Evolutionary conservation across 2,888 invertebrate genomes (phyloP).

Genomic region (Drosophila suboccidentalis): DNA sequence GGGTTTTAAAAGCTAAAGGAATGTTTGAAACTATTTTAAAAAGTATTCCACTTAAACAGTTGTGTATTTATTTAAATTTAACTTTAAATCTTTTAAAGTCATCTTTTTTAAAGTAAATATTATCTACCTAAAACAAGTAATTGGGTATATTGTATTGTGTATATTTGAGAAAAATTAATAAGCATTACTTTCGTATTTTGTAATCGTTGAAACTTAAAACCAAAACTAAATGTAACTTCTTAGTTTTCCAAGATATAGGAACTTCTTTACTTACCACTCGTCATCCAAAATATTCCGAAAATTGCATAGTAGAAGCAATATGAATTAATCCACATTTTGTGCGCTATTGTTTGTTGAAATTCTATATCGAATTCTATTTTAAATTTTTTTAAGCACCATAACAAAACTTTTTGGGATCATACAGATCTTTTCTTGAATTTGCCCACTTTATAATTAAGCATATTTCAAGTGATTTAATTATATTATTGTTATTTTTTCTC

Average conservation of each 20-base stretch:
- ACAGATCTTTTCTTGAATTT: slow-evolving; percentile 34
- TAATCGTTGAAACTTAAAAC: too few relatives aligned
- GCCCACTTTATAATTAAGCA: slow-evolving; percentile 32
- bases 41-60: not conserved
- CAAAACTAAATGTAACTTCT: too few relatives aligned
- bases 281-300: slow-evolving; percentile 42
- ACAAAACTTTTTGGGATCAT: slow-evolving; percentile 15
- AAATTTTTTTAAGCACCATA: slow-evolving; percentile 45
- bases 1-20: not conserved
- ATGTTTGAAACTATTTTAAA: not conserved
- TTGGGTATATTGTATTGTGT: too few relatives aligned
- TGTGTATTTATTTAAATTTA: not conserved
- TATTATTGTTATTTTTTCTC: not conserved
- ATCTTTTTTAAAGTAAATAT: not conserved
- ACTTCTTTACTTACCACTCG: slow-evolving; percentile 53
- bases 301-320: slow-evolving; percentile 50
- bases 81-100: not conserved
- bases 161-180: too few relatives aligned
- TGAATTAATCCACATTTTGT: slow-evolving; percentile 68
- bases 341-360: not conserved
- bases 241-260: not conserved
- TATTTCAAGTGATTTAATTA: slow-evolving; percentile 27
- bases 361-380: slow-evolving; percentile 9
- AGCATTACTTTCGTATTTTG: too few relatives aligned
- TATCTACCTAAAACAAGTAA: not conserved